Evolutionary conservation across 2,797 vertebrate species (phyloP).

Genomic region (Coregonus sp.): DNA sequence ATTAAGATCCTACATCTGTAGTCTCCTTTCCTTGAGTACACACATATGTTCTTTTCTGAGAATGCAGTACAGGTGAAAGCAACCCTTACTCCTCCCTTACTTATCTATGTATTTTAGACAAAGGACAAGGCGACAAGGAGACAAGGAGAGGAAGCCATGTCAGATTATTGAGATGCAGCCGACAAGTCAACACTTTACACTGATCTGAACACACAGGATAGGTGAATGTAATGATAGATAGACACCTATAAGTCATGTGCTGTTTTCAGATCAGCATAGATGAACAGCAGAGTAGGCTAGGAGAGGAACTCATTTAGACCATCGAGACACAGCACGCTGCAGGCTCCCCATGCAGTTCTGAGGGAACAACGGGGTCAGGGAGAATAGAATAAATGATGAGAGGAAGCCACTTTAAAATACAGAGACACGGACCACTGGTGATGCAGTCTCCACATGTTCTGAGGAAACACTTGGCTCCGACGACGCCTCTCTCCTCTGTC

Average conservation of each 20-base stretch:
- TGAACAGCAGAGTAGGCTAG: neutral
- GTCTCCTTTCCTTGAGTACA: no score
- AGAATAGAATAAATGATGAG: slow-evolving; percentile 29
- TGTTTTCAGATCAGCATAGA: neutral
- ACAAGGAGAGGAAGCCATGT: no score
- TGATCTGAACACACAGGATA: no score
- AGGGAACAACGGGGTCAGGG: neutral
- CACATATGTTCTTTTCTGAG: no score
- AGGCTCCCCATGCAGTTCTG: neutral
- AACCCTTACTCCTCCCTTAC: no score
- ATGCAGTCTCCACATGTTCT: neutral
- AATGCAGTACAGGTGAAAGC: no score
- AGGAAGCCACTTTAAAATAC: slow-evolving; percentile 31
- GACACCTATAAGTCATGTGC: neutral
- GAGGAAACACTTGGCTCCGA: neutral
- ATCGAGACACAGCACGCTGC: neutral
- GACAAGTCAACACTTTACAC: no score
- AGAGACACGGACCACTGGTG: neutral
- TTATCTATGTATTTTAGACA: no score
- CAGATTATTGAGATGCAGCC: no score
- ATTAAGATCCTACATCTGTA: no score
- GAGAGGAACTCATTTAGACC: neutral
- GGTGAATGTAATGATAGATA: no score
- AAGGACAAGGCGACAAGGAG: no score
- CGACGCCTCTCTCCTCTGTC: neutral